Base-by-base conservation (phyloP, 2,888 invertebrate genomes). In the Scaptomyza caliginosa region DNA sequence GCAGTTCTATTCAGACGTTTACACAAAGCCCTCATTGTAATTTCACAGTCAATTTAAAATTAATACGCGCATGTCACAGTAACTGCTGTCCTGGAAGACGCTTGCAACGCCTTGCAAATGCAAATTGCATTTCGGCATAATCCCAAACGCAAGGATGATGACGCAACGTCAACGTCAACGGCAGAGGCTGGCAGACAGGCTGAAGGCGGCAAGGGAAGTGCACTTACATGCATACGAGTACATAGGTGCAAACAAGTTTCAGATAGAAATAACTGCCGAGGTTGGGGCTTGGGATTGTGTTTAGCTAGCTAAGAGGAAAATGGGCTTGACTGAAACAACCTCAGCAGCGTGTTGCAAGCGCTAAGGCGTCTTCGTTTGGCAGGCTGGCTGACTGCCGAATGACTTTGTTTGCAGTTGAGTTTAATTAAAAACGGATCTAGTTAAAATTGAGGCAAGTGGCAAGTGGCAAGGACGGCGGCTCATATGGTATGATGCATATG, bases 11-110 rank as follows among this genome's bases (percentile, higher is more conserved):
- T 66, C 39, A 50, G 40, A 45, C 49, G 58, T 55, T 49, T 66
- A 59, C 48, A 66, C 54, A 63, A 67, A 65, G 57, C 55, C 51
- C 54, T 74, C 74, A 55, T 67, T 73, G 76, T 74, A 77, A 87
- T 87, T 87, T 83, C 77, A 83, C 87, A 87, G 87, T 84, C 87
- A 87, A 83, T 83, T 83, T 85, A 83, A 86, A 86, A 79, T 83
- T 85, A 81, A 85, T 83, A 72, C 72, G 77, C 82, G 82, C 79
- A 62, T 68, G 69, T 81, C 59, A 64, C 69, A 54, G 36, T 32
- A 32, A 8, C 34, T 34, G 57, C 39, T 58, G 57, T 42, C 56
- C 43, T 57, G 50, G 57, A 16, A 49, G 65, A 59, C 57, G 60
- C 16, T 8, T 16, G 39, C 69, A 66, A 67, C 69, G 73, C 64